Evolutionary conservation across 1,140 invertebrate species (phyloP), one percentile per base, ranked within the genome.

Genomic region (Physella acuta): DNA sequence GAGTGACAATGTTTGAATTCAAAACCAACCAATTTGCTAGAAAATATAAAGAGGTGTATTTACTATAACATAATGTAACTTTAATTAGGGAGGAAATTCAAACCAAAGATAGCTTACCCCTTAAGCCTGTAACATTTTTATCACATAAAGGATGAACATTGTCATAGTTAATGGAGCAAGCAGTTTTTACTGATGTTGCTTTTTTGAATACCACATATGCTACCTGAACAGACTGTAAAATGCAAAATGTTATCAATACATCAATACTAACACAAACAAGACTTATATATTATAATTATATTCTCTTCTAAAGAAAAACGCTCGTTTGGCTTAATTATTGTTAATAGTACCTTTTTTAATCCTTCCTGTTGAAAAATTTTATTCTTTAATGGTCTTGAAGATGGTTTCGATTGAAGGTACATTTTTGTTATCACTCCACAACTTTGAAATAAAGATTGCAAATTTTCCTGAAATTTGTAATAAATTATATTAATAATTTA

Each of bases 131-230:
- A 11, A 24, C 28, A 24, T 26, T 39, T 30, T 55, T 36, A 36
- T 66, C 64, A 3, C 37, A 66, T 14, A 66, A 56, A 24, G 31
- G 30, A 20, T 44, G 2, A 20, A 52, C 44, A 31, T 55, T 52
- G 28, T 58, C 33, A 53, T 56, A 66, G 14, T 1, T 1, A 37
- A 66, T 2, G 20, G 20, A 56, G 52, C 52, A 56, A 16, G 64
- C 64, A 66, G 20, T 66, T 20, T 37, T 66, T 24, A 66, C 33
- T n/a, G 5, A 31, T 17, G 16, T 56, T 36, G 64, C 2, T 39
- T 66, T 66, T 66, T 44, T 55, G n/a, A 66, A 66, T 1, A 66
- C 64, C 8, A 66, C 64, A 58, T 66, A 66, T 4, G 52, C 64
- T 37, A 66, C 53, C 20, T 55, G 53, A 17, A 66, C 64, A 66